Conservation (phyloP, 2,888 invertebrate species). For the Drosophila conformis region DNA sequence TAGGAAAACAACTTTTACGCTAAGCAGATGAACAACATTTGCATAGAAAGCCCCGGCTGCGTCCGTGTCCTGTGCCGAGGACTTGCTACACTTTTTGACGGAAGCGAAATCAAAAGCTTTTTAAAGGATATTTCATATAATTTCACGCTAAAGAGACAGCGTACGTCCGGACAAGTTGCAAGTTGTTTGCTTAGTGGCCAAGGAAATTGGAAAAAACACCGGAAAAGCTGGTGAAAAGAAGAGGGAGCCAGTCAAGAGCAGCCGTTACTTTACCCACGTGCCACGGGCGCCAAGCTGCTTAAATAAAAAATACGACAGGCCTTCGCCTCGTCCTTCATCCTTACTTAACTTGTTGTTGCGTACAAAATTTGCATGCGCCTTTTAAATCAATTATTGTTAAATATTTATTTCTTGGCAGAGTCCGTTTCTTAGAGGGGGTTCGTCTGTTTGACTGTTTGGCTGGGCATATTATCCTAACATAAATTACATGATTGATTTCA, state of each 20-base stretch:
- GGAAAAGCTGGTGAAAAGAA: slow-evolving; percentile 29
- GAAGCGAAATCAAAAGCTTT: slow-evolving; percentile 74
- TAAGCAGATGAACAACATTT: slow-evolving; percentile 79
- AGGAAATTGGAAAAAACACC: slow-evolving; percentile 62
- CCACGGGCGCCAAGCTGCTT: slow-evolving; percentile 66
- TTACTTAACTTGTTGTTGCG: slow-evolving; percentile 17
- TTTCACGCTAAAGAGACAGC: slow-evolving; percentile 66
- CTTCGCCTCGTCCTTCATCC: slow-evolving; percentile 24
- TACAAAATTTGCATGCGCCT: slow-evolving; percentile 75
- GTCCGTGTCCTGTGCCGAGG: slow-evolving; percentile 6
- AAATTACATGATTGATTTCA: slow-evolving; percentile 84
- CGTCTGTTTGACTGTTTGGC: slow-evolving; percentile 6
- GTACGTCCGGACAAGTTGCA: slow-evolving; percentile 39
- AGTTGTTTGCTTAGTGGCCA: slow-evolving; percentile 67
- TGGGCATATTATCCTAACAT: slow-evolving; percentile 77
- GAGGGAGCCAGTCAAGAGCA: slow-evolving; percentile 53
- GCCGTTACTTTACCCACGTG: slow-evolving; percentile 77
- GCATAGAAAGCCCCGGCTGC: slow-evolving; percentile 57
- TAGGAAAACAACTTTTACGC: slow-evolving; percentile 78
- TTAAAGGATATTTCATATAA: slow-evolving; percentile 78
- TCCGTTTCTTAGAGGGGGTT: slow-evolving; percentile 60
- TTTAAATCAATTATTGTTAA: slow-evolving; percentile 81
- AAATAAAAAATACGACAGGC: slow-evolving; percentile 42
- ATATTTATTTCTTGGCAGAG: slow-evolving; percentile 78
- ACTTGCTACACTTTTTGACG: slow-evolving; percentile 23